These are phyloP conservation scores for Mugil cephalus DNA, from an alignment of 2,113 vertebrate species.

Conservation along the genomic window DNA sequence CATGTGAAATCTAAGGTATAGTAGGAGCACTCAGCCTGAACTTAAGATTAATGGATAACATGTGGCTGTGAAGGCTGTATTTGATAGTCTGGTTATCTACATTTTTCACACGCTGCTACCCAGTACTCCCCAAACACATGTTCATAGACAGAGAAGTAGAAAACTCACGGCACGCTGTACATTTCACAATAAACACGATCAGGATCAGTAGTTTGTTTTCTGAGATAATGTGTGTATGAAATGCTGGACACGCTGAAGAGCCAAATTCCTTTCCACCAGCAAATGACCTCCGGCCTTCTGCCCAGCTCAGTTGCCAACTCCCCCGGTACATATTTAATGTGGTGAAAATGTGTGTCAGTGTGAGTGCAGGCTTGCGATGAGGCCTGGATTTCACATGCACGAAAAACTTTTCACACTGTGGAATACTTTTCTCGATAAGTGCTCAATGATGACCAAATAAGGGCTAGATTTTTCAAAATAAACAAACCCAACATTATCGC, in stretches of 20 bases:
- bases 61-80: constrained; percentile 12
- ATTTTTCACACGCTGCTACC: constrained; percentile 7
- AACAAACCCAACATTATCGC: background rate
- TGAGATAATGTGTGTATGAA: constrained; percentile 68
- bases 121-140: background rate
- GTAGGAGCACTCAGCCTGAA: constrained; percentile 3
- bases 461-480: constrained; percentile 21
- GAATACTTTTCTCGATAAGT: constrained; percentile 37
- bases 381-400: constrained; percentile 55
- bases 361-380: constrained; percentile 57
- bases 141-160: background rate
- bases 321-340: constrained; percentile 66
- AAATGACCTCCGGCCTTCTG: constrained; percentile 72
- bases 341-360: constrained; percentile 68
- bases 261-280: constrained; percentile 83
- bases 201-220: constrained; percentile 45
- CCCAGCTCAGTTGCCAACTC: constrained; percentile 62
- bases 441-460: constrained; percentile 45
- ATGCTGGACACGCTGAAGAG: constrained; percentile 62
- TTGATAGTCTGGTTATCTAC: constrained; percentile 15
- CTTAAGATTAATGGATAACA: constrained; percentile 27
- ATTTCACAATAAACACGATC: constrained; percentile 1
- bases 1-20: background rate
- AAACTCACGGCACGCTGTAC: background rate
- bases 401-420: constrained; percentile 22